A percentile compares a stretch with the other conserved stretches of the same genome.
phyloP scores from a whole-genome alignment of 2,797 vertebrate genomes.

The Xiphophorus birchmanni region DNA sequence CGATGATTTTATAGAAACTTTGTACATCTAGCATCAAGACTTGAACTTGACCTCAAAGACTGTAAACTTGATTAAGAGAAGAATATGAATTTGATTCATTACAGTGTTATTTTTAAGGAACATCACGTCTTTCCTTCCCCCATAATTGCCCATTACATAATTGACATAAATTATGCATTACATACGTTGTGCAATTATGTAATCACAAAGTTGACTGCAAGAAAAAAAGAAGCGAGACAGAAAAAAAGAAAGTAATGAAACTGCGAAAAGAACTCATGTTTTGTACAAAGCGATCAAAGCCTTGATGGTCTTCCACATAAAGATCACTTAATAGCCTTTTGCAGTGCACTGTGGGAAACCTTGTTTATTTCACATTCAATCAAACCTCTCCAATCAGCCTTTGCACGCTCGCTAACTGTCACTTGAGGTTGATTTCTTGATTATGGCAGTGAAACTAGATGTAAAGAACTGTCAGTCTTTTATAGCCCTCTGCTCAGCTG shows the following conservation, averaged over 20 bases:
- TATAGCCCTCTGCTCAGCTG: not conserved
- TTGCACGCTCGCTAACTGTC: slow-evolving; percentile 57
- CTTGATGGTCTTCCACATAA: slow-evolving; percentile 69
- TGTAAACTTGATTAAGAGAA: not conserved
- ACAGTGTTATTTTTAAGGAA: not conserved
- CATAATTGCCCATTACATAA: slow-evolving; percentile 2
- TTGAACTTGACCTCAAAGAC: not conserved
- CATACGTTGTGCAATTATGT: slow-evolving; percentile 1
- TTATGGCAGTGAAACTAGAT: slow-evolving; percentile 63
- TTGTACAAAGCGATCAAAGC: slow-evolving; percentile 63
- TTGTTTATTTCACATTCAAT: slow-evolving; percentile 80
- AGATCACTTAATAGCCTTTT: slow-evolving; percentile 73
- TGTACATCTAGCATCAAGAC: not conserved
- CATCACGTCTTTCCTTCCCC: not conserved
- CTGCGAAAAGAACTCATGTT: slow-evolving; percentile 31
- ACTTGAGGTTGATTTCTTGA: slow-evolving; percentile 66
- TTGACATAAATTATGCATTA: not conserved
- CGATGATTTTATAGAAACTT: not conserved
- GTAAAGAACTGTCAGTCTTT: slow-evolving; percentile 58
- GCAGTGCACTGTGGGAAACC: slow-evolving; percentile 61
- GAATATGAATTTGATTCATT: not conserved
- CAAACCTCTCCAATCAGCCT: slow-evolving; percentile 68
- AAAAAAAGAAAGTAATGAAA: not conserved
- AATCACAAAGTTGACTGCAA: not conserved
- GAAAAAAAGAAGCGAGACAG: not conserved